Conservation (phyloP, 2,797 vertebrate genomes). For the Sylvia borin region DNA sequence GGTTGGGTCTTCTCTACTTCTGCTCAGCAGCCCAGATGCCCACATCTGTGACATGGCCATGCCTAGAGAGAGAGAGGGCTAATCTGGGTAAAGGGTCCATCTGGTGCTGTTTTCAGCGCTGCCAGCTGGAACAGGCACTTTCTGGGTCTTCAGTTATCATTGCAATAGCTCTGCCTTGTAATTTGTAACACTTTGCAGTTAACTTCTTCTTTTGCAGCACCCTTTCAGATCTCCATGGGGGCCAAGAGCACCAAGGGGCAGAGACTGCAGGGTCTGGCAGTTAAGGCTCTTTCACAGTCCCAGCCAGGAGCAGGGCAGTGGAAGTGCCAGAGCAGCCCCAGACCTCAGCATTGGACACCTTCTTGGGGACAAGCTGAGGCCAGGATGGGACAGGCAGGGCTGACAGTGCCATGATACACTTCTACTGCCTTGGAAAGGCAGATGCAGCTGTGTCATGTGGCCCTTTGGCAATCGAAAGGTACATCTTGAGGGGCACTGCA, state of each 20-base stretch:
- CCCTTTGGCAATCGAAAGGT: not conserved
- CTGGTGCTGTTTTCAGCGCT: not conserved
- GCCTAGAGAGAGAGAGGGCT: not conserved
- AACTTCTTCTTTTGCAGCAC: not conserved
- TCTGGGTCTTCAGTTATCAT: not conserved
- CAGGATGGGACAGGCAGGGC: not conserved
- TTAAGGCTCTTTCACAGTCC: no score
- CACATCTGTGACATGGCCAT: not conserved
- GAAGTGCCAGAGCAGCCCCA: not conserved
- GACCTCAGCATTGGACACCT: no score
- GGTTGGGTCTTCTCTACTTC: not conserved
- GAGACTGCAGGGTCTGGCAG: fast-evolving
- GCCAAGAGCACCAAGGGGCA: not conserved
- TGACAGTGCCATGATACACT: not conserved
- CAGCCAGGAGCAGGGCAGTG: not conserved
- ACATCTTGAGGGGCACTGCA: not conserved
- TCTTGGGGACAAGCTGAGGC: not conserved
- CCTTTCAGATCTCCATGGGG: not conserved
- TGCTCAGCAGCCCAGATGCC: not conserved
- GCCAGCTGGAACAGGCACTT: not conserved
- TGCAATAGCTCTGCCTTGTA: not conserved
- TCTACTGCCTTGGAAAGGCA: not conserved
- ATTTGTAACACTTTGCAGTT: not conserved
- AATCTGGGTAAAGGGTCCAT: not conserved
- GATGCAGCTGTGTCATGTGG: not conserved